Percentiles rank a stretch among this genome's conserved stretches.
Evolutionary conservation across 2,113 vertebrate genomes (phyloP).

Genomic region (Cryptotis parvus): DNA sequence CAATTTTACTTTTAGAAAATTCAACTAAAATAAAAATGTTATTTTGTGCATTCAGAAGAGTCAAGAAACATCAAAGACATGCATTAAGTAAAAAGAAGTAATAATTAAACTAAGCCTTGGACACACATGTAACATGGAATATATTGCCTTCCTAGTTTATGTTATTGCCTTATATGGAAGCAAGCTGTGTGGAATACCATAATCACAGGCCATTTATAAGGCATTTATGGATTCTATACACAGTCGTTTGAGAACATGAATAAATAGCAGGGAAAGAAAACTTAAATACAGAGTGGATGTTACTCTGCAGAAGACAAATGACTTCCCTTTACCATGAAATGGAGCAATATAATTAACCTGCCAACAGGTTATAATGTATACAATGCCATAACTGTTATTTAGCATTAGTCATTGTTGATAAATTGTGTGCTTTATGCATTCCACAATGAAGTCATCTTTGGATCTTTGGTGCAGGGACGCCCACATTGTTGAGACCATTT

Average conservation of each 20-base stretch:
- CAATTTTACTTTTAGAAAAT: no score
- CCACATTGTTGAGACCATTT: not conserved
- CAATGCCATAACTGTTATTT: not conserved
- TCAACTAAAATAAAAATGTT: constrained; percentile 5
- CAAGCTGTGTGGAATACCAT: not conserved
- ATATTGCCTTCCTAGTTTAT: not conserved
- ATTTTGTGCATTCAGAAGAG: not conserved
- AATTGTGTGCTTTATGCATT: not conserved
- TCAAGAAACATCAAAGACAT: not conserved
- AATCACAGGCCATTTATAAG: not conserved
- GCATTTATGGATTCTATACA: not conserved
- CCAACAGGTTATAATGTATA: not conserved
- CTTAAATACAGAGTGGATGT: not conserved
- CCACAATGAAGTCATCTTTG: not conserved
- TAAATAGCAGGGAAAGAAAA: not conserved
- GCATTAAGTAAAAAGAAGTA: not conserved
- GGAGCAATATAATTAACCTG: not conserved
- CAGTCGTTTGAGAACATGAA: not conserved
- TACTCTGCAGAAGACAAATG: not conserved
- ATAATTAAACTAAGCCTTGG: not conserved
- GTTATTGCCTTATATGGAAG: not conserved
- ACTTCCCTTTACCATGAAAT: not conserved
- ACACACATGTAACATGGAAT: not conserved
- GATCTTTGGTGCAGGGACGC: not conserved
- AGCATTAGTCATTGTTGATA: not conserved